Conservation (phyloP, 2,888 invertebrate species). For the Tachina lurida region DNA sequence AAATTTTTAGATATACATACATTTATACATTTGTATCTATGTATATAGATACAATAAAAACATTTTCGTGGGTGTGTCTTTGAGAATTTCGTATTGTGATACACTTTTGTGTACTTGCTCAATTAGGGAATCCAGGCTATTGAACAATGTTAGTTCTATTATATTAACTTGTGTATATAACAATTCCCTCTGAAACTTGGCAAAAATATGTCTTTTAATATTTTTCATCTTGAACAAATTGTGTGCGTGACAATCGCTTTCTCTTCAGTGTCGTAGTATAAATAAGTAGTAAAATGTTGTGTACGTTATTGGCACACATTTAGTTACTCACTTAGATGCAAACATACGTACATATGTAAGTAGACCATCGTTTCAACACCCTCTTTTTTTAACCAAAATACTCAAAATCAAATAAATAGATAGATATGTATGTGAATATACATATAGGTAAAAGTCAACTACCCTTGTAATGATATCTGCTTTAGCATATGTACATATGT, state of each 20-base stretch:
- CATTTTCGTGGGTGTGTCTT: constrained; percentile 45
- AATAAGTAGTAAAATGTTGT: constrained; percentile 33
- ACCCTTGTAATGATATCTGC: too few species aligned
- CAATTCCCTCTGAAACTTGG: not conserved
- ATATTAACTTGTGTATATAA: not conserved
- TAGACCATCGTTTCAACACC: constrained; percentile 40
- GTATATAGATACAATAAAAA: not conserved
- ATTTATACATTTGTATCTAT: not conserved
- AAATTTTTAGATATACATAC: not conserved
- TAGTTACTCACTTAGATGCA: not conserved
- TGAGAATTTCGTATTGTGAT: not conserved
- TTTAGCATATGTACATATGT: too few species aligned
- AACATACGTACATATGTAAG: too few species aligned
- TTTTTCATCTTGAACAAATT: not conserved
- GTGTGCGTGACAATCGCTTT: constrained; percentile 10
- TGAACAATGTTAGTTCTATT: not conserved
- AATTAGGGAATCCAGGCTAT: not conserved
- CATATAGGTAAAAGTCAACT: too few species aligned
- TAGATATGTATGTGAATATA: too few species aligned
- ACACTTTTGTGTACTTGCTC: not conserved
- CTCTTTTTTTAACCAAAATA: constrained; percentile 46
- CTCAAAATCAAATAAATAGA: not conserved
- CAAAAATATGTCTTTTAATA: not conserved
- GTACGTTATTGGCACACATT: not conserved
- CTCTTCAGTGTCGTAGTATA: constrained; percentile 12